A percentile compares a stretch with the other conserved stretches of the same genome.
phyloP scores from a whole-genome alignment of 1,140 invertebrate species.

The Vanessa tameamea region DNA sequence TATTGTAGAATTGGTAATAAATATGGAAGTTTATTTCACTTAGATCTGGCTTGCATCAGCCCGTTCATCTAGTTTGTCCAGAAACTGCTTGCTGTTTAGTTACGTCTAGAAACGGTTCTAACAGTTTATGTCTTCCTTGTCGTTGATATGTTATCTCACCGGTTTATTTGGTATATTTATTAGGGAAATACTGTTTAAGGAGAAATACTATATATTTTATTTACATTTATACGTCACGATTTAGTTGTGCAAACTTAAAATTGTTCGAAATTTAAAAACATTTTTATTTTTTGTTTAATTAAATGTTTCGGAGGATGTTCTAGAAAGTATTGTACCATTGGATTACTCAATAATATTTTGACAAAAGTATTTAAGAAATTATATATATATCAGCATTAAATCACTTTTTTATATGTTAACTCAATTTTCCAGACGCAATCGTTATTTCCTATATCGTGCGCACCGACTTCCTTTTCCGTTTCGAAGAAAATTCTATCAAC shows the following conservation, averaged over 20 bases:
- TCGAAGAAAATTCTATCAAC: background rate
- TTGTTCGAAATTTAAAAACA: no score
- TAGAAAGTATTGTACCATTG: no score
- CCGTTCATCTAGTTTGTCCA: constrained; percentile 10
- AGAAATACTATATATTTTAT: no score
- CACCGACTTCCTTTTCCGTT: constrained; percentile 2
- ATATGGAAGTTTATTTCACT: background rate
- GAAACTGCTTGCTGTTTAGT: background rate
- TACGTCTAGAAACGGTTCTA: constrained; percentile 9
- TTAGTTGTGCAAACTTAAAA: no score
- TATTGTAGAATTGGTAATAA: no score
- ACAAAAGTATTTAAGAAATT: no score
- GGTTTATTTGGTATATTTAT: background rate
- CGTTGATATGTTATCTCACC: background rate
- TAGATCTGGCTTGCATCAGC: background rate
- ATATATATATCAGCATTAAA: no score
- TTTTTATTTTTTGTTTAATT: no score
- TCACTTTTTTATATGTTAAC: background rate
- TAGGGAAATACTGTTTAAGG: background rate
- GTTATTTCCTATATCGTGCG: constrained; percentile 4
- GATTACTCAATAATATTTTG: no score
- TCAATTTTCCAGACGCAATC: background rate
- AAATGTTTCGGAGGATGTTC: no score
- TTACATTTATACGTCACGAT: no score
- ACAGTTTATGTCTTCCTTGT: background rate